A percentile compares a stretch with the other conserved stretches of the same genome.
Conservation (phyloP, 1,140 invertebrate genomes). For the Hirudo medicinalis region DNA sequence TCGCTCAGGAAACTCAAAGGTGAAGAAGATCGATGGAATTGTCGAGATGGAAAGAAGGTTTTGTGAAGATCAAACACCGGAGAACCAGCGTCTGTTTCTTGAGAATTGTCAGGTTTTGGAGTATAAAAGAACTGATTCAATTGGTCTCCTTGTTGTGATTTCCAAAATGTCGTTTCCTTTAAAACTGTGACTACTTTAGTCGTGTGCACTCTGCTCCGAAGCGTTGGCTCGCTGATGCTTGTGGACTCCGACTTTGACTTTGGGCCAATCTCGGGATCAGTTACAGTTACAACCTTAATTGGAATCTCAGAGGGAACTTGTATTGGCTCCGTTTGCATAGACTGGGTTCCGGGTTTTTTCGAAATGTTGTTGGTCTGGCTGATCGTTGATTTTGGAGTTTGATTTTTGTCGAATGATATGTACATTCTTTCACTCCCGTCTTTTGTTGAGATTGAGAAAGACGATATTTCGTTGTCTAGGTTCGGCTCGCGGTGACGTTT, state of each 20-base stretch:
- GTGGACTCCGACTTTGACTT: background rate
- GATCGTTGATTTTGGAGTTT: slow-evolving; percentile 4
- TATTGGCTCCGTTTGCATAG: background rate
- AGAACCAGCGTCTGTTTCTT: background rate
- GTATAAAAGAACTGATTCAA: too few relatives aligned
- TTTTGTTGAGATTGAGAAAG: slow-evolving; percentile 5
- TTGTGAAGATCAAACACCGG: background rate
- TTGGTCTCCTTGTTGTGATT: background rate
- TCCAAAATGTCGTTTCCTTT: background rate
- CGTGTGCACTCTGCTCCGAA: slow-evolving; percentile 2
- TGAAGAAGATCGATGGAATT: background rate
- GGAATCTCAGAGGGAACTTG: background rate
- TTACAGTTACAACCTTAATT: background rate
- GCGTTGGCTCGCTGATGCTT: background rate
- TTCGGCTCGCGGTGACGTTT: background rate
- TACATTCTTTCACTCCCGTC: slow-evolving; percentile 1
- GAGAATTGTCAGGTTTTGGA: too few relatives aligned
- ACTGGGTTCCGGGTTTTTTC: background rate
- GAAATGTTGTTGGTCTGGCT: background rate
- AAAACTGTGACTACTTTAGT: background rate
- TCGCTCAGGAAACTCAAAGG: slow-evolving; percentile 13
- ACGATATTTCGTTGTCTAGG: slow-evolving; percentile 11
- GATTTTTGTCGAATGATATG: slow-evolving; percentile 12
- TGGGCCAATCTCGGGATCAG: background rate
- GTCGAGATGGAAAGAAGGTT: background rate